Conservation (phyloP, 2,113 vertebrate genomes). For the Aptenodytes patagonicus region DNA sequence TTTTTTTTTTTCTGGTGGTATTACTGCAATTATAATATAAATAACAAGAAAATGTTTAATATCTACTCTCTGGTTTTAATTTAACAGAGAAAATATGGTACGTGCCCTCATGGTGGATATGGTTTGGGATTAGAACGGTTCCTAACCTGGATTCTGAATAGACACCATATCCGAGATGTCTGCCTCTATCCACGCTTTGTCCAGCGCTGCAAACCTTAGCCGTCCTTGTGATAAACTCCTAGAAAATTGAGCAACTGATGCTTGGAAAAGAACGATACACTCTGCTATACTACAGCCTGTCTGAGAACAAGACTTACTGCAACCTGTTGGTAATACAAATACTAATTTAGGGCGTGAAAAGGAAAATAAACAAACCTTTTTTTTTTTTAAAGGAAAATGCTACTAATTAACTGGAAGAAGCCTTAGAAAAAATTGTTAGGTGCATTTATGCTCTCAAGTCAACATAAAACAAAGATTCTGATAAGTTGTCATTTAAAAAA, state of each 20-base stretch:
- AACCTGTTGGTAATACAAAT: background rate
- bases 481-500: background rate
- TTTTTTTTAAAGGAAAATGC: background rate
- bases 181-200: conserved; percentile 95
- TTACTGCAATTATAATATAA: accelerated
- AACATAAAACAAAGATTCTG: background rate
- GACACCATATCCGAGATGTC: conserved; percentile 93
- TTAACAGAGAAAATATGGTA: conserved; percentile 90
- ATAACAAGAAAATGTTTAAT: background rate
- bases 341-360: background rate
- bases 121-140: conserved; percentile 94
- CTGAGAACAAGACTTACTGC: background rate
- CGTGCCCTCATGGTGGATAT: conserved; percentile 93
- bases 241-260: background rate
- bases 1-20: background rate
- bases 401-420: background rate
- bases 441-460: background rate
- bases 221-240: background rate
- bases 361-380: background rate
- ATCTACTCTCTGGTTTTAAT: background rate
- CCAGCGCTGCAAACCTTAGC: conserved; percentile 90
- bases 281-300: background rate
- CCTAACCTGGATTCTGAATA: conserved; percentile 95
- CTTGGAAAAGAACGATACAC: background rate
- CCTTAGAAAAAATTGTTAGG: background rate